A percentile compares a stretch with the other conserved stretches of the same genome.
Evolutionary conservation across 2,113 vertebrate species (phyloP).

Genomic region (Eubucco bourcierii): DNA sequence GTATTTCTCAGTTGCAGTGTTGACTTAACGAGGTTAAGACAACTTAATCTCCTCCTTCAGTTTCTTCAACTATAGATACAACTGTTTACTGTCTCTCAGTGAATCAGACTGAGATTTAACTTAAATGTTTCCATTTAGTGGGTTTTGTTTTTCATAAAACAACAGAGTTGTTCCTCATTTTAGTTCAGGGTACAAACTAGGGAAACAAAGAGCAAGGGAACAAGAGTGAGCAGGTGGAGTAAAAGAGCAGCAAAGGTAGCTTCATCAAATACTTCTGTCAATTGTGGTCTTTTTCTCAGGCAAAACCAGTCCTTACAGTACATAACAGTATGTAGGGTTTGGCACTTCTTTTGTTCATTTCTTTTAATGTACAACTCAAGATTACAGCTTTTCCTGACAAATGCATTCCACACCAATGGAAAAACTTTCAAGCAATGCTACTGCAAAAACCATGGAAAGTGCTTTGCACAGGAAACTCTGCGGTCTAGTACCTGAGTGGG

Average conservation of each 20-base stretch:
- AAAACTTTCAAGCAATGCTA: neutral
- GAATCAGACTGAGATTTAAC: neutral
- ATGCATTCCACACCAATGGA: neutral
- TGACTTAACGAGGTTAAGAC: conserved; percentile 53
- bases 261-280: neutral
- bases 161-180: neutral
- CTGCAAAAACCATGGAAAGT: neutral
- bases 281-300: neutral
- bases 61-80: neutral
- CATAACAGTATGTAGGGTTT: neutral
- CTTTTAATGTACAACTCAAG: neutral
- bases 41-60: neutral
- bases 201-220: neutral
- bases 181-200: neutral
- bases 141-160: neutral
- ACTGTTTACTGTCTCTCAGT: neutral
- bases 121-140: neutral
- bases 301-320: neutral
- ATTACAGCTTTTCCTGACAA: neutral
- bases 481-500: neutral
- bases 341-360: neutral
- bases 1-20: conserved; percentile 33
- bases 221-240: neutral
- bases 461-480: accelerated
- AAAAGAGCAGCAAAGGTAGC: neutral